Evolutionary conservation across 2,888 invertebrate genomes (phyloP).

Genomic region (Drosophila vallismaia): DNA sequence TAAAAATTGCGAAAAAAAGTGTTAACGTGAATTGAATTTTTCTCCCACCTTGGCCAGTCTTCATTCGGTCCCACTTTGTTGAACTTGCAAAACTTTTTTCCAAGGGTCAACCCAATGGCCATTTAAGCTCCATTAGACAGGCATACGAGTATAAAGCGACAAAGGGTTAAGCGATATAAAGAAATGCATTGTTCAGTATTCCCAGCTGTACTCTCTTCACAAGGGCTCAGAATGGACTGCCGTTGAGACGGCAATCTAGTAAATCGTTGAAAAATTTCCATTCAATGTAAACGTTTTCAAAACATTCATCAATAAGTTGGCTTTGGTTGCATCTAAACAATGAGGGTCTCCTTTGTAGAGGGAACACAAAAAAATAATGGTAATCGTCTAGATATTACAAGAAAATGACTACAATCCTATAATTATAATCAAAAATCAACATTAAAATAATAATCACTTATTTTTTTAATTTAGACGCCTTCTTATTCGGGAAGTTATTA

Average conservation of each 20-base stretch:
- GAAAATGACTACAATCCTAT: too few species aligned
- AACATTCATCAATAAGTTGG: constrained; percentile 73
- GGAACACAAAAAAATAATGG: background rate
- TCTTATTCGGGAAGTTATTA: too few species aligned
- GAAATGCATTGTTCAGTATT: constrained; percentile 55
- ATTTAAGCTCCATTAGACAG: constrained; percentile 68
- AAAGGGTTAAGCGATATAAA: constrained; percentile 14
- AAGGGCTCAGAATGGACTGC: background rate
- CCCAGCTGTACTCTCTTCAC: constrained; percentile 33
- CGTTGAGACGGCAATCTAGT: constrained; percentile 31
- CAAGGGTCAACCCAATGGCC: constrained; percentile 58
- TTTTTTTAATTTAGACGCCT: too few species aligned
- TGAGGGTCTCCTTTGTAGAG: constrained; percentile 22
- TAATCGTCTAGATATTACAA: background rate
- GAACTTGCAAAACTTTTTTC: constrained; percentile 54
- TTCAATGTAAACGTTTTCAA: constrained; percentile 74
- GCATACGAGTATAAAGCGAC: constrained; percentile 25
- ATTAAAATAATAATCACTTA: too few species aligned
- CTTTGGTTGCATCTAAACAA: constrained; percentile 40
- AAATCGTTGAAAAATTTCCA: constrained; percentile 81
- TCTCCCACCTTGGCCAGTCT: background rate
- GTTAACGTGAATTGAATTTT: background rate
- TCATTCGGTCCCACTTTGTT: constrained; percentile 62
- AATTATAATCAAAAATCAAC: too few species aligned
- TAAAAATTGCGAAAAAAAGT: constrained; percentile 25